Evolutionary conservation across 35 echinoderm and acorn worm genomes (phyloP), one percentile per base, ranked within the genome.

Genomic region (Holothuria glaberrima): DNA sequence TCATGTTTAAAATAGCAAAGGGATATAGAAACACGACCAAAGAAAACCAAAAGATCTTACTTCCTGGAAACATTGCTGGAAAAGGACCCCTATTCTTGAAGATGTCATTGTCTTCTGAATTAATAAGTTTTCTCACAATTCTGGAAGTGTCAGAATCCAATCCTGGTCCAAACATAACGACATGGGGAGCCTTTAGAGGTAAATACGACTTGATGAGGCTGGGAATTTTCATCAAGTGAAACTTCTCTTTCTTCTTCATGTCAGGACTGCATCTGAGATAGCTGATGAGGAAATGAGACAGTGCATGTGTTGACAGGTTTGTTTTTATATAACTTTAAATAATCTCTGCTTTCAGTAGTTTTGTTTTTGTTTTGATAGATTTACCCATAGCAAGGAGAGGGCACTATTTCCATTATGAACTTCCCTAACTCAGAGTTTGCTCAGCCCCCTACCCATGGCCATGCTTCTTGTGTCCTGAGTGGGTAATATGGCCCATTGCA

Each of bases 131-230:
- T 0, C 90, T 66, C 58, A 94, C 87, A 33, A 94, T 87, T 20
- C 57, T 82, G 0, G 92, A 92, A 14, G 90, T 91, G 75, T 92
- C 81, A 25, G 92, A 90, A 54, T 98, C 95, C 24, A 98, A 80
- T 21, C 95, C 95, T 30, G 95, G 95, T 18, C 95, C 95, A 90
- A 98, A 98, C 81, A 98, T 87, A 68, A 89, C 95, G 17, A 98
- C 81, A 32, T 90, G 92, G 1, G 95, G 95, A 28, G 95, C 21
- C 44, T 86, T 80, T 7, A 67, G 58, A n/a, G 93, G 90, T 6
- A 98, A 59, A 71, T 94, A 92, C 5, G 92, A 94, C 70, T 93
- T 89, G 24, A 98, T 84, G 25, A 98, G 83, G 12, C 88, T 50
- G 50, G 95, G 92, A 28, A 98, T 79, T 31, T 79, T 71, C 25